These are phyloP conservation scores for Apocheima hispidaria DNA, from an alignment of 2,888 invertebrate species.

Conservation along the genomic window DNA sequence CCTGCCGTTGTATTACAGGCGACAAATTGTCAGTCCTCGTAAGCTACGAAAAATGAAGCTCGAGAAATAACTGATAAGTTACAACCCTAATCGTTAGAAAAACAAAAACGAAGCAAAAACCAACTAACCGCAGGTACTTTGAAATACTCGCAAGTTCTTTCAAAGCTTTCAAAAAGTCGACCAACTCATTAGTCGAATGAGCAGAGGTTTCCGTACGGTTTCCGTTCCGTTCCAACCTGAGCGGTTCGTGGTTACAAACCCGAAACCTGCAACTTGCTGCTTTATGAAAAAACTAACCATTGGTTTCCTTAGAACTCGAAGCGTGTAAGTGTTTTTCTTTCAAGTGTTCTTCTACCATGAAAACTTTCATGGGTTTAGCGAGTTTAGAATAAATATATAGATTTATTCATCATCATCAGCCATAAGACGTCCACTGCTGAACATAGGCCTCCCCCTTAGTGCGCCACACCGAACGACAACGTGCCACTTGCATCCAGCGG, in stretches of 20 bases:
- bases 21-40: no score
- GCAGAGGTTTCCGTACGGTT: slow-evolving; percentile 61
- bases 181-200: slow-evolving; percentile 70
- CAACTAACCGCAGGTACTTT: slow-evolving; percentile 55
- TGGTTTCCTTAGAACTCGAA: no score
- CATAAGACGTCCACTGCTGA: no score
- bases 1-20: no score
- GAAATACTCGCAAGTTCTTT: slow-evolving; percentile 55
- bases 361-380: no score
- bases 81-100: slow-evolving; percentile 31
- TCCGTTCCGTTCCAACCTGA: slow-evolving; percentile 55
- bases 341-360: no score
- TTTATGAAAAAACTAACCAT: not conserved
- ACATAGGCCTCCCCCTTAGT: no score
- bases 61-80: not conserved
- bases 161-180: slow-evolving; percentile 60
- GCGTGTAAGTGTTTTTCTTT: no score
- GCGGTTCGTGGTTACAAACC: slow-evolving; percentile 44
- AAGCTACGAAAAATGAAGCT: not conserved
- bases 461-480: no score
- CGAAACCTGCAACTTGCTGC: not conserved
- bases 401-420: no score
- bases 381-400: no score
- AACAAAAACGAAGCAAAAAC: slow-evolving; percentile 41
- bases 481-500: no score